Evolutionary conservation across 2,113 vertebrate species (phyloP), one percentile per base, ranked within the genome.

Genomic region (Polypterus bichir): DNA sequence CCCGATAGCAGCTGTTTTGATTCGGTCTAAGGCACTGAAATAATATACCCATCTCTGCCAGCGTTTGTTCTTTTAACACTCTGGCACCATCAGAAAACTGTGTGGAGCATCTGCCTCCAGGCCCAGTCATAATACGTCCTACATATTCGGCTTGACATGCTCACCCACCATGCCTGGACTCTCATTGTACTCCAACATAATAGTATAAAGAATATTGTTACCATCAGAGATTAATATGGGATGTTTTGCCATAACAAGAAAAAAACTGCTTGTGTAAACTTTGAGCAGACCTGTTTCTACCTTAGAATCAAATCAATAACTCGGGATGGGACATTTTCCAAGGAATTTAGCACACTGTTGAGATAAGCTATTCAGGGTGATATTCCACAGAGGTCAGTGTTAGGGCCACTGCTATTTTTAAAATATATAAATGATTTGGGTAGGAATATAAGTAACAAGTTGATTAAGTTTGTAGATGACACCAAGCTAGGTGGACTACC

Each of bases 161-260:
- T 54, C 60, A 61, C 67, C 52, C 9, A 54, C 66, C 27, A 71
- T 74, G 46, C 66, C 77, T 59, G 69, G 73, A 72, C 70, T 72
- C 81, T 84, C 81, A 69, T 73, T 77, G 84, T 83, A 77, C 77
- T 69, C 62, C 68, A 68, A 80, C 81, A 85, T 86, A 82, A 86
- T 71, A 76, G 81, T 80, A 80, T 81, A 76, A 76, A 87, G 74
- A 78, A 81, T 81, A 79, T 78, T 79, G 79, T 84, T 84, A 84
- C 81, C 81, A 76, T 81, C 80, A 49, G 9, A 72, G 71, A 71
- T 79, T 27, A 27, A 27, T 27, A 27, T 27, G 27, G 2, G 27
- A 2, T 27, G 27, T 27, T 27, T 27, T 27, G 27, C 27, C 27
- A 27, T 27, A 27, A 27, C 27, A 27, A 27, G 27, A 27, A 27